Base-by-base conservation (phyloP, 2,888 invertebrate species). In the Eupithecia insigniata region DNA sequence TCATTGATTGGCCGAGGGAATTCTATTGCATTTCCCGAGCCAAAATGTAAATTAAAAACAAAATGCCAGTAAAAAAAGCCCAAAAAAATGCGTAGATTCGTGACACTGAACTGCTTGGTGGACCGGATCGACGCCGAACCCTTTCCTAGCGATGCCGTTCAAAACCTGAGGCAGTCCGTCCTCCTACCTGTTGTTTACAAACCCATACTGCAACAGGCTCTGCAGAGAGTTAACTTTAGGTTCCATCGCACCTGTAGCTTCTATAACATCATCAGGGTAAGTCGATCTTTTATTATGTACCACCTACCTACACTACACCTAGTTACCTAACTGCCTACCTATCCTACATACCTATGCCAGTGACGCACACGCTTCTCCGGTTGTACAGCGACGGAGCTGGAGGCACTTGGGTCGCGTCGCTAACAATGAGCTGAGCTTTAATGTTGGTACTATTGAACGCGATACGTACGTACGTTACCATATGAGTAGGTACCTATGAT, bases 1-100 rank as follows among this genome's bases (percentile, higher is more conserved):
- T 32, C 32, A 0, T 55, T 26, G 55, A 67, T 32, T 61, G 61
- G 61, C 32, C 32, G 32, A 61, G 58, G 16, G 6, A 64, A 64
- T 66, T 3, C 7, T 64, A 26, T n/a, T 18, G 51, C 46, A 28
- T 43, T 30, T 55, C 28, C 8, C 36, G 16, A 28, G 34, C 8
- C 66, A 78, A 72, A 78, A 79, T 76, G 73, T 75, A 74, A 70
- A 76, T 74, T 69, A 78, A 70, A 67, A 73, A 64, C 67, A 73
- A 67, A 67, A 73, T 73, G 73, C 58, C 66, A 61, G 51, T 71
- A 68, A 66, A 68, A n/a, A 60, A 78, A 81, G 83, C 76, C 81
- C 81, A 83, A 79, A 88, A 92, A 89, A 82, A 93, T 92, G 93
- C 87, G 86, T 85, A 92, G 82, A 85, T 89, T 90, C 82, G 84